Conservation (phyloP, 2,797 vertebrate genomes). For the Diplodus sargus region DNA sequence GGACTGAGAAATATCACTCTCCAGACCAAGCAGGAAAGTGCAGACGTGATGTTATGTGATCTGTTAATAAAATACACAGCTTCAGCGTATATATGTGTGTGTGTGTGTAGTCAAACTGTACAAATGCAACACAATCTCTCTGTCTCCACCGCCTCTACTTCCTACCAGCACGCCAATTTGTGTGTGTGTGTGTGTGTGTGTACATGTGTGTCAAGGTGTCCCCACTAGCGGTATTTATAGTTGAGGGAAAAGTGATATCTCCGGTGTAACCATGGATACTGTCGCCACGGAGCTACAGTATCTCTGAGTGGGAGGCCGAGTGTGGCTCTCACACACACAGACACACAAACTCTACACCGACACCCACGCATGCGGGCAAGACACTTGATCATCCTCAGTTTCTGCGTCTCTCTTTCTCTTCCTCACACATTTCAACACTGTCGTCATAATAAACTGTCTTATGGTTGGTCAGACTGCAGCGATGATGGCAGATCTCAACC, state of each 20-base stretch:
- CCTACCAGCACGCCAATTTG: slow-evolving; percentile 45
- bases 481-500: background rate
- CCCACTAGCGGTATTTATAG: slow-evolving; percentile 87
- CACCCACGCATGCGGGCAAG: slow-evolving; percentile 13
- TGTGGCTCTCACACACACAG: slow-evolving; percentile 44
- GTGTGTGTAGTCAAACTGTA: slow-evolving; percentile 35
- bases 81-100: slow-evolving; percentile 9
- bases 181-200: slow-evolving; percentile 14
- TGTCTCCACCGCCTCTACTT: slow-evolving; percentile 51
- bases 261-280: slow-evolving; percentile 88
- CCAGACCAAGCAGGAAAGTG: slow-evolving; percentile 34
- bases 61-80: slow-evolving; percentile 54
- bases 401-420: background rate
- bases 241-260: slow-evolving; percentile 85
- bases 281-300: slow-evolving; percentile 82
- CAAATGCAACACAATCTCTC: slow-evolving; percentile 61
- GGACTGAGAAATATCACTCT: slow-evolving; percentile 38
- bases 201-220: slow-evolving; percentile 81
- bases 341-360: slow-evolving; percentile 13
- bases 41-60: slow-evolving; percentile 53
- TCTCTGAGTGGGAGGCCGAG: slow-evolving; percentile 76
- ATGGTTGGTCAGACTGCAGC: background rate
- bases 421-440: background rate
- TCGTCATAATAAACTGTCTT: background rate
- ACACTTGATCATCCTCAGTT: slow-evolving; percentile 32